Percentiles rank a stretch among this genome's conserved stretches.
Conservation (phyloP, 2,113 vertebrate genomes). For the Pungitius pungitius region DNA sequence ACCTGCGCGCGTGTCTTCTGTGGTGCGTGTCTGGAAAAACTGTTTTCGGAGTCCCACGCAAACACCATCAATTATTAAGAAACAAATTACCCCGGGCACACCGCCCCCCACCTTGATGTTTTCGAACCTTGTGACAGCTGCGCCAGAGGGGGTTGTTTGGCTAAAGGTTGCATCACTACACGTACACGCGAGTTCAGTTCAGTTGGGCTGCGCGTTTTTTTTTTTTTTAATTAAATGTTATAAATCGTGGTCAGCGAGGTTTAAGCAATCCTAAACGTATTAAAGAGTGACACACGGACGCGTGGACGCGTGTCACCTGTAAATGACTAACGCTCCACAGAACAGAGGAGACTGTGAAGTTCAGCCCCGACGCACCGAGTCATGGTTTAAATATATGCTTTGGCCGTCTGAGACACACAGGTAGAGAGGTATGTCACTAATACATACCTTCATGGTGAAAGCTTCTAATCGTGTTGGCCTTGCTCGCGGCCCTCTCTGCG, state of each 20-base stretch:
- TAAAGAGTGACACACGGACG: slow-evolving; percentile 11
- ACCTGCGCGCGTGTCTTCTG: slow-evolving; percentile 67
- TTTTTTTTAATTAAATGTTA: slow-evolving; percentile 14
- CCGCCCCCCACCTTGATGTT: slow-evolving; percentile 58
- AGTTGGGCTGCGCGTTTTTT: slow-evolving; percentile 14
- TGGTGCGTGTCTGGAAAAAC: slow-evolving; percentile 80
- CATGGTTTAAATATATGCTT: slow-evolving; percentile 77
- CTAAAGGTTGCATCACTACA: slow-evolving; percentile 61
- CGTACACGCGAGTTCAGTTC: slow-evolving; percentile 23
- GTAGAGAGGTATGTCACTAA: slow-evolving; percentile 76
- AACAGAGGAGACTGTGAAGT: slow-evolving; percentile 66
- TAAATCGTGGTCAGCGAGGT: slow-evolving; percentile 21
- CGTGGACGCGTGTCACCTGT: slow-evolving; percentile 65
- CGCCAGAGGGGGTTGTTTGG: slow-evolving; percentile 34
- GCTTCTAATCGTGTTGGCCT: slow-evolving; percentile 95
- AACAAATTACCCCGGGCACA: slow-evolving; percentile 75
- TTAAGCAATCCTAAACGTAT: slow-evolving; percentile 14
- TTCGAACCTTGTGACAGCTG: slow-evolving; percentile 68
- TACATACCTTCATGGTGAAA: slow-evolving; percentile 97
- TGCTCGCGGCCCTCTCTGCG: slow-evolving; percentile 90
- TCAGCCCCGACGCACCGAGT: slow-evolving; percentile 65
- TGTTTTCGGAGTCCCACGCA: slow-evolving; percentile 75
- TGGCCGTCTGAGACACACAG: slow-evolving; percentile 72
- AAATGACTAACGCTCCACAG: slow-evolving; percentile 71
- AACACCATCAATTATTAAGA: slow-evolving; percentile 83